Evolutionary conservation across 92 coral and sea anemone genomes (phyloP).

Genomic region (Phenganax marumi): DNA sequence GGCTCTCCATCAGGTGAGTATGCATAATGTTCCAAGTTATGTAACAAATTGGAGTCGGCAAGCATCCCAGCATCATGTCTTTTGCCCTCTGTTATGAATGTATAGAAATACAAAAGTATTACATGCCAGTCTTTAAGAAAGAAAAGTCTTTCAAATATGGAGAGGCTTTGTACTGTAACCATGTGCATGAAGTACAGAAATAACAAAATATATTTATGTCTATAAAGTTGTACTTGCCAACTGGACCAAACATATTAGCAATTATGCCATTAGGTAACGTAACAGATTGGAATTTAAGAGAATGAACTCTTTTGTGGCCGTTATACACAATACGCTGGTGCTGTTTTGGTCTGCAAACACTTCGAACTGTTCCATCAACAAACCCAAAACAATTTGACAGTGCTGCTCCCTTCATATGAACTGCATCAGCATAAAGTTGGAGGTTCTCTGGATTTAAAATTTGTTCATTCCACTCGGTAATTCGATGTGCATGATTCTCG

Average conservation of each 20-base stretch:
- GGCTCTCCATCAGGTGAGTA: too few species aligned
- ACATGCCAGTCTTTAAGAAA: background rate
- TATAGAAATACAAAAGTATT: background rate
- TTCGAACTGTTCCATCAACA: constrained; percentile 15
- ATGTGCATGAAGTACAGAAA: background rate
- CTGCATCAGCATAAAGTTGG: constrained; percentile 10
- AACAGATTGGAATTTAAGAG: constrained; percentile 5
- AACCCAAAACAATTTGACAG: constrained; percentile 33
- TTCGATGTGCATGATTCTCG: background rate
- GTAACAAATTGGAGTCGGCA: too few species aligned
- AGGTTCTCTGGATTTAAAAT: constrained; percentile 5
- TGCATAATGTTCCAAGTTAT: too few species aligned
- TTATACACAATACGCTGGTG: constrained; percentile 1
- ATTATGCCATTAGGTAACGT: background rate
- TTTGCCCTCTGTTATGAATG: constrained; percentile 1
- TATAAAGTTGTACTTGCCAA: background rate
- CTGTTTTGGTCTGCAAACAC: constrained; percentile 7
- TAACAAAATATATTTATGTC: background rate
- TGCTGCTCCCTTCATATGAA: constrained; percentile 16
- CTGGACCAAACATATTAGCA: constrained; percentile 21
- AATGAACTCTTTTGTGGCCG: constrained; percentile 12
- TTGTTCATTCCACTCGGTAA: constrained; percentile 5
- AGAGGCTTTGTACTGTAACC: background rate
- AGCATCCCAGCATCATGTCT: constrained; percentile 30
- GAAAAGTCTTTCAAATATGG: background rate